These are phyloP conservation scores for Aphelenchoides avenae DNA, from an alignment of 1,140 invertebrate genomes.

Conservation along the genomic window DNA sequence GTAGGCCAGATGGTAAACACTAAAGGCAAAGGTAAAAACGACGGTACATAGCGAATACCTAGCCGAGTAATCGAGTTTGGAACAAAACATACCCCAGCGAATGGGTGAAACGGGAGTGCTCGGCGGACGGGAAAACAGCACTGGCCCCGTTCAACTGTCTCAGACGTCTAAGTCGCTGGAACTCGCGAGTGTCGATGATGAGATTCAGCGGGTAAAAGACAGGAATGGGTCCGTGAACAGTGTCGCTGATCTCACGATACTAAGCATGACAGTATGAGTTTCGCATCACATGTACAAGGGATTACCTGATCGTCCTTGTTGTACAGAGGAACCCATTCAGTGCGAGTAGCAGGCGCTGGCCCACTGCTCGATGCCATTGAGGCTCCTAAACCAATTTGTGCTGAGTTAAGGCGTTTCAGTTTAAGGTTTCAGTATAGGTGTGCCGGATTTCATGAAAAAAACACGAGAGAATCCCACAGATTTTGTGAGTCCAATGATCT, in stretches of 20 bases:
- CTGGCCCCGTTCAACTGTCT: conserved; percentile 65
- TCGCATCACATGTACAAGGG: background rate
- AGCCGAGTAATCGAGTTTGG: conserved; percentile 10
- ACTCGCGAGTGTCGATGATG: conserved; percentile 68
- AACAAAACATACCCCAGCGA: conserved; percentile 64
- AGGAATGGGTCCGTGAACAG: conserved; percentile 1
- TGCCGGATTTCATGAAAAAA: too few species aligned
- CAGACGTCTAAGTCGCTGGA: conserved; percentile 66
- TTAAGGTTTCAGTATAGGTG: too few species aligned
- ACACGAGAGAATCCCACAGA: too few species aligned
- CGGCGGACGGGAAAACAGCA: conserved; percentile 65
- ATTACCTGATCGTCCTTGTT: too few species aligned
- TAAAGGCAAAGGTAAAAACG: conserved; percentile 5
- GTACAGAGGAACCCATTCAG: too few species aligned
- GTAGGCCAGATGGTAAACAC: conserved; percentile 9
- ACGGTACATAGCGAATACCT: conserved; percentile 3
- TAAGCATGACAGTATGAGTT: background rate
- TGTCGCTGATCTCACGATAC: background rate
- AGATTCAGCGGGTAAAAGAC: conserved; percentile 19
- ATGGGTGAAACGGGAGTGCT: conserved; percentile 67
- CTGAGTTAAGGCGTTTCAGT: too few species aligned
- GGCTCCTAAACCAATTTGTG: too few species aligned
- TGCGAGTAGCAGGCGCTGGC: too few species aligned
- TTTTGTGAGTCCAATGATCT: too few species aligned
- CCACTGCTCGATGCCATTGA: too few species aligned